Conservation (phyloP, 2,797 vertebrate genomes). For the Mus minutoides region DNA sequence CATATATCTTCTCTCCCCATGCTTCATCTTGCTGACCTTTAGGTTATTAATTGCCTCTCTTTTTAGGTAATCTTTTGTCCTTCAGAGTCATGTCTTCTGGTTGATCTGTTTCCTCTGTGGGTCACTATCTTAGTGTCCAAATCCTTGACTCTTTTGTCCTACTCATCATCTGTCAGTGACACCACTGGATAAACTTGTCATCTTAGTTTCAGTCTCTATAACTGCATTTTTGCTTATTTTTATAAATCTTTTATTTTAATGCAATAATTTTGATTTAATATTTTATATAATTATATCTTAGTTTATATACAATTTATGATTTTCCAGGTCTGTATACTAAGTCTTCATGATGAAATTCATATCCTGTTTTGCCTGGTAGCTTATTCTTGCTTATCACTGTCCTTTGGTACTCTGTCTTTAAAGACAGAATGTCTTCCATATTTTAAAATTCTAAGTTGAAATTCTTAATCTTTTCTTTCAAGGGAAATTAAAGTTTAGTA, state of each 20-base stretch:
- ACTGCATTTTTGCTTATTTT: not conserved
- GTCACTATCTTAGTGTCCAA: not conserved
- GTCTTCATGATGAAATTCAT: slow-evolving; percentile 31
- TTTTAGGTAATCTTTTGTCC: not conserved
- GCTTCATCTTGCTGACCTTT: not conserved
- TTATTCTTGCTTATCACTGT: slow-evolving; percentile 5
- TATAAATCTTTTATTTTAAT: slow-evolving; percentile 40
- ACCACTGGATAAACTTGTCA: not conserved
- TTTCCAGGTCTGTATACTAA: slow-evolving; percentile 28
- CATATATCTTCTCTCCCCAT: not conserved
- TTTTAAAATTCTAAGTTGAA: slow-evolving; percentile 56
- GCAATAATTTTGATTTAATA: slow-evolving; percentile 31
- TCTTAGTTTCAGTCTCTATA: not conserved
- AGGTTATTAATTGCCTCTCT: not conserved
- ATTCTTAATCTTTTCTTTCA: slow-evolving; percentile 53
- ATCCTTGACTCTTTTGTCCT: not conserved
- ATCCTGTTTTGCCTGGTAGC: slow-evolving; percentile 18
- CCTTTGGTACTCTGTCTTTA: not conserved
- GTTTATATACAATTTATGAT: not conserved
- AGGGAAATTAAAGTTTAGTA: slow-evolving; percentile 59
- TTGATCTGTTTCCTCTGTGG: slow-evolving; percentile 13
- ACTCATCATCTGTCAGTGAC: not conserved
- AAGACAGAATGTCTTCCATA: slow-evolving; percentile 6
- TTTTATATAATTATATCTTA: slow-evolving; percentile 14
- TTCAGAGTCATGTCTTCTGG: not conserved